Base-by-base conservation (phyloP, 2,888 invertebrate genomes). In the Troides helena region DNA sequence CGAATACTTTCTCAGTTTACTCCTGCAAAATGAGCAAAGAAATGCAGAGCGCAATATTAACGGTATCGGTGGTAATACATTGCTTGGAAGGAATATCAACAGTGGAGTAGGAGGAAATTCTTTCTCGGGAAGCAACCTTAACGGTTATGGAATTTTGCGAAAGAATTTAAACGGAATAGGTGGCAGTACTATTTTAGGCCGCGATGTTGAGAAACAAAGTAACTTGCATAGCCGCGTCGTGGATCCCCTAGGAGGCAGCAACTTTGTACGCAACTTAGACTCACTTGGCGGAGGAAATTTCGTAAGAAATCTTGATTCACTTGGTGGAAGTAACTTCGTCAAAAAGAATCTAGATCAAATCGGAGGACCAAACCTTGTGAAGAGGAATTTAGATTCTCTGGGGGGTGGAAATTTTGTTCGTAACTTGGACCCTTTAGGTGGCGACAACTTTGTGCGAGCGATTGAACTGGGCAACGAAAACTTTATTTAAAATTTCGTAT, bases 381-480 rank as follows among this genome's bases (percentile, higher is more conserved):
- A 89, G 71, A 86, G 92, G 69, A 87, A 85, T 72, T 75, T 93
- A 64, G 90, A 92, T 72, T 86, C 89, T 0, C 72, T 92, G 71
- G 92, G 92, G 1, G 93, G 92, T 2, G 88, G 87, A 17, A 91
- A 90, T 74, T 80, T 92, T n/a, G 87, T 90, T 5, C 81, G 90
- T 14, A 88, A 87, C 74, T 77, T 93, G 63, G 93, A 94, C 75
- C 87, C 91, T 2, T 81, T 94, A 7, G 93, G 94, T 4, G 93
- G 93, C 1, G 91, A 90, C 23, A 93, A 94, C 80, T 85, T 93
- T 25, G 86, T 92, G 10, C 85, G 93, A 64, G 80, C 88, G 72
- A 76, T 89, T 36, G 86, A 89, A 72, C 77, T 91, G 36, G 90
- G 90, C 62, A 92, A 90, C 10, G 85, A 84, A 36, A 92, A 92